Base-by-base conservation (phyloP, 1,140 invertebrate genomes). In the Theocolax elegans region DNA sequence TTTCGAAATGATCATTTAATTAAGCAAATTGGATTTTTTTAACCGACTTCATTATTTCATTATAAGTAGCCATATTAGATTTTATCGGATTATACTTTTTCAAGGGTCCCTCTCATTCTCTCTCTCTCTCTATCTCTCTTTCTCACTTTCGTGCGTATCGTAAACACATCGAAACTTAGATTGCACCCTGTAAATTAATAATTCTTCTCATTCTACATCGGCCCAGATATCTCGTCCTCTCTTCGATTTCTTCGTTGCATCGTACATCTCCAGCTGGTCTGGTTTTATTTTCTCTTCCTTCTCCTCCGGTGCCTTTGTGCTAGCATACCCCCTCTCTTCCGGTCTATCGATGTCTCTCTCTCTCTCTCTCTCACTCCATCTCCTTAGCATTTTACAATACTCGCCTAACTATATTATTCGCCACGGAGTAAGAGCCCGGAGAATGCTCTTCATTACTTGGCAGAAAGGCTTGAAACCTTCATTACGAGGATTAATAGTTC, bases 401-500 rank as follows among this genome's bases (percentile, higher is more conserved):
- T 35, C 44, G 60, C 51, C 60, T 64, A 71, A 70, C 58, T 70
- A 53, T 53, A 64, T 63, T 53, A 63, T 56, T 44, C 59, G 35
- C 49, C 53, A 27, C 62, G 62, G 15, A 65, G 48, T 46, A 46
- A 51, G 62, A 65, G 62, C 48, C 46, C 65, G 62, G 54, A 74
- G 72, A 77, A 77, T 75, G 66, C 68, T 68, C 73, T 72, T 73
- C 69, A 65, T 74, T 72, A 72, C 54, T 65, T 27, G 42, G 42
- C 21, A 68, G 58, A 73, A 73, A 73, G 64, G 60, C 64, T 71
- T 40, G 68, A 74, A 76, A 71, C 64, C 66, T 74, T 78, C 69
- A 73, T 75, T 75, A 76, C 62, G 53, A 51, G 71, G 74, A 78
- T 78, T 76, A 74, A 75, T 78, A 73, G 71, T 73, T 63, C 27